Base-by-base conservation (phyloP, 2,888 invertebrate genomes). In the Monochamus alternatus region DNA sequence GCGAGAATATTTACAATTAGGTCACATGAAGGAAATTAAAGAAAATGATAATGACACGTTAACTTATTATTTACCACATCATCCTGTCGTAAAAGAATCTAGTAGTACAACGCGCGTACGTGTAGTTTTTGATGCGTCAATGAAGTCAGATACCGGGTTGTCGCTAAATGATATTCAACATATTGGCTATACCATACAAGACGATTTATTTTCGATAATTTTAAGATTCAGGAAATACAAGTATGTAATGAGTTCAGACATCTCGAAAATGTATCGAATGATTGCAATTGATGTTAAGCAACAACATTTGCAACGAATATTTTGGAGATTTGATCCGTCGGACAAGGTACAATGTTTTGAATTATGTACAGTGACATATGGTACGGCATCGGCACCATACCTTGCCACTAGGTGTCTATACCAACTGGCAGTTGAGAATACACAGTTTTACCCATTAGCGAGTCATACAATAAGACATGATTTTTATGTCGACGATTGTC, bases 331-430 rank as follows among this genome's bases (percentile, higher is more conserved):
- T 12, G 51, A 32, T 47, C 38, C 73, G 4, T 12, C 55, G 10
- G 67, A 73, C 2, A 59, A 58, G 4, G 9, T 75, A 12, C 44
- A 67, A 63, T 8, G 9, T 7, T 75, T 63, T 63, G 44, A 58
- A 32, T 58, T 75, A 64, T 71, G 62, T 12, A 75, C 70, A 5
- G 75, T 81, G 8, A 81, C 76, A n/a, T n/a, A n/a, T n/a, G n/a
- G n/a, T n/a, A n/a, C n/a, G n/a, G n/a, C n/a, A n/a, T n/a, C n/a
- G n/a, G n/a, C n/a, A n/a, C n/a, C n/a, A n/a, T n/a, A n/a, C n/a
- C n/a, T n/a, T n/a, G n/a, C n/a, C n/a, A n/a, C n/a, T n/a, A n/a
- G n/a, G n/a, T n/a, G n/a, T n/a, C n/a, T n/a, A n/a, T n/a, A n/a
- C n/a, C n/a, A n/a, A n/a, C n/a, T n/a, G n/a, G n/a, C n/a, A n/a